These are phyloP conservation scores for Griposia aprilina DNA, from an alignment of 2,888 invertebrate species.

Conservation along the genomic window DNA sequence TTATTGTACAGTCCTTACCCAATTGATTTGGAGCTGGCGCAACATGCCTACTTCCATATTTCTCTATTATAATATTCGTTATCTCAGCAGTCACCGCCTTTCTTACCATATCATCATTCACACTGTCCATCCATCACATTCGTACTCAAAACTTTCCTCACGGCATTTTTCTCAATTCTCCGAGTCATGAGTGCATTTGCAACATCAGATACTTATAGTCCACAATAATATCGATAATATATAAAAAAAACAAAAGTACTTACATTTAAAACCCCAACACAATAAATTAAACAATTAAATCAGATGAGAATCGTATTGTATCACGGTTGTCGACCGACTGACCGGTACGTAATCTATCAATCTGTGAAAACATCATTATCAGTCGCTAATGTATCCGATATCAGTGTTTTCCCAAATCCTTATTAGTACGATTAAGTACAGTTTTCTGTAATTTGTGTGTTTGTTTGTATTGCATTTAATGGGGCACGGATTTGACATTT, in stretches of 20 bases:
- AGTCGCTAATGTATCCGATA: slow-evolving; percentile 33
- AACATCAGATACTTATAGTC: neutral
- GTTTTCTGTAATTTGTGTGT: slow-evolving; percentile 32
- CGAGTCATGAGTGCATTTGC: neutral
- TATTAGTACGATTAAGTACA: slow-evolving; percentile 4
- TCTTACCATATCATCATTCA: neutral
- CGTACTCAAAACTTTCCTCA: neutral
- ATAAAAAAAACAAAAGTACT: slow-evolving; percentile 15
- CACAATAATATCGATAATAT: neutral
- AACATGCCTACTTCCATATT: too few relatives aligned
- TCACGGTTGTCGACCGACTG: slow-evolving; percentile 21
- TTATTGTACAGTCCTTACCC: too few relatives aligned
- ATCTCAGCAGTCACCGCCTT: neutral
- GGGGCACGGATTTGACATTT: neutral
- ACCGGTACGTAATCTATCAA: slow-evolving; percentile 14
- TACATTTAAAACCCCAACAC: slow-evolving; percentile 30
- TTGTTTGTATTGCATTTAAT: slow-evolving; percentile 22
- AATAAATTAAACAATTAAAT: slow-evolving; percentile 2
- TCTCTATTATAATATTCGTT: neutral
- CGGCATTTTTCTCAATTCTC: neutral
- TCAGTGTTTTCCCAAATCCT: slow-evolving; percentile 47
- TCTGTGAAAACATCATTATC: slow-evolving; percentile 36
- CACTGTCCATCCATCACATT: neutral
- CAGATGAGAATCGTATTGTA: neutral
- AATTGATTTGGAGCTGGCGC: too few relatives aligned